Percentiles rank a stretch among this genome's conserved stretches.
Evolutionary conservation across 1,140 invertebrate genomes (phyloP).

Genomic region (Drosophila pachea): DNA sequence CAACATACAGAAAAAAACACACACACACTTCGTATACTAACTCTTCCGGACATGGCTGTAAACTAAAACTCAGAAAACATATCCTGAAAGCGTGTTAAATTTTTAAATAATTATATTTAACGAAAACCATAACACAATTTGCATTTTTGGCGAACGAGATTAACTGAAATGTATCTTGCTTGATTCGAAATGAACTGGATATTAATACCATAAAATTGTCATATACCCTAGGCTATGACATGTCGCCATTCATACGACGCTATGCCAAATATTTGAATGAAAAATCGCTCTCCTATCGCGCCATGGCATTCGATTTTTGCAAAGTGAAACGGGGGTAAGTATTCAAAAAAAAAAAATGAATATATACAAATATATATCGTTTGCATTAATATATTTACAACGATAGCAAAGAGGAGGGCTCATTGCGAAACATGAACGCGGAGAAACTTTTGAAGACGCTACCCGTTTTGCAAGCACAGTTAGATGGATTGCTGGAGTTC

Average conservation of each 20-base stretch:
- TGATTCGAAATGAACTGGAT: neutral
- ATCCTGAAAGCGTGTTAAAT: slow-evolving; percentile 22
- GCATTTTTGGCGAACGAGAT: slow-evolving; percentile 47
- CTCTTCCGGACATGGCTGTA: slow-evolving; percentile 31
- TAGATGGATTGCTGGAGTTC: slow-evolving; percentile 98
- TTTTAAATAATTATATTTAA: slow-evolving; percentile 48
- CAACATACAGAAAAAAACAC: slow-evolving; percentile 1
- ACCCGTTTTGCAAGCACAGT: slow-evolving; percentile 95
- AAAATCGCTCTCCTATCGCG: slow-evolving; percentile 98
- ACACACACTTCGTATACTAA: slow-evolving; percentile 34
- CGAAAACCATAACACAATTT: slow-evolving; percentile 16
- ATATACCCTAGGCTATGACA: slow-evolving; percentile 93
- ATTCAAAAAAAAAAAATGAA: neutral
- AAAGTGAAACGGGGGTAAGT: slow-evolving; percentile 96
- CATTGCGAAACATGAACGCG: slow-evolving; percentile 96
- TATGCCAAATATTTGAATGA: slow-evolving; percentile 99
- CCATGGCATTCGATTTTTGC: slow-evolving; percentile 99
- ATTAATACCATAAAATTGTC: slow-evolving; percentile 9
- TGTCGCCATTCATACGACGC: slow-evolving; percentile 98
- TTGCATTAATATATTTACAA: slow-evolving; percentile 5
- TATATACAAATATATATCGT: neutral
- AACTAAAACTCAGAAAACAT: slow-evolving; percentile 15
- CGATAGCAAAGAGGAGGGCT: slow-evolving; percentile 93
- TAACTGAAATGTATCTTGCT: slow-evolving; percentile 7
- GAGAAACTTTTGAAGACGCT: slow-evolving; percentile 98